Base-by-base conservation (phyloP, 2,888 invertebrate species). In the Polymixis lichenea region DNA sequence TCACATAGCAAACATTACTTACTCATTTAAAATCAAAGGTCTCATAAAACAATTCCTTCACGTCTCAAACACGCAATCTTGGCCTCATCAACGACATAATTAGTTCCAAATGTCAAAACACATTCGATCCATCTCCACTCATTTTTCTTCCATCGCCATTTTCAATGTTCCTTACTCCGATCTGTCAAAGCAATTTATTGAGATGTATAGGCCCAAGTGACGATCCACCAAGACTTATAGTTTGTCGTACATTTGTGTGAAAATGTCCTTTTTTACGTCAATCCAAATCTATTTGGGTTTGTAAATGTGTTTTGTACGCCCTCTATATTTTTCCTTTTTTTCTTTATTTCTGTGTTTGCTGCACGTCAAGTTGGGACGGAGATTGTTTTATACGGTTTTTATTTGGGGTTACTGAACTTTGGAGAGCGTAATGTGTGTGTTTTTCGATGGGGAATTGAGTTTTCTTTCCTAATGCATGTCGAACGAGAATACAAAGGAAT, bases 141-240 rank as follows among this genome's bases (percentile, higher is more conserved):
- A 75, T 65, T 84, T 65, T 72, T 82, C 38, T 25, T 22, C 2
- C 25, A 1, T 1, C 53, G 51, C 74, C 22, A 71, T 76, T 83
- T 72, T 75, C 66, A 61, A 64, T 66, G 56, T 75, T 64, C 46
- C 32, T 86, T 81, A 85, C 83, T 86, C 77, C 32, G 53, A 78
- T 77, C 89, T 91, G 93, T 92, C 93, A 89, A 86, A 87, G 82
- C 88, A 91, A 95, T 94, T 94, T 94, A 94, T 94, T 92, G 91
- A 93, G 93, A 94, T 86, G 88, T 91, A 93, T 93, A 86, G 90
- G 78, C 62, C 83, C 73, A 64, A 82, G 82, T 88, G 86, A 88
- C 89, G 89, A 86, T 83, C 78, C 73, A 38, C 77, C 71, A 75
- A 82, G 85, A 85, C 81, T 80, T 86, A 84, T 84, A 84, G 84